These are phyloP conservation scores for Drosophila quinaria DNA, from an alignment of 2,888 invertebrate species.

Conservation along the genomic window DNA sequence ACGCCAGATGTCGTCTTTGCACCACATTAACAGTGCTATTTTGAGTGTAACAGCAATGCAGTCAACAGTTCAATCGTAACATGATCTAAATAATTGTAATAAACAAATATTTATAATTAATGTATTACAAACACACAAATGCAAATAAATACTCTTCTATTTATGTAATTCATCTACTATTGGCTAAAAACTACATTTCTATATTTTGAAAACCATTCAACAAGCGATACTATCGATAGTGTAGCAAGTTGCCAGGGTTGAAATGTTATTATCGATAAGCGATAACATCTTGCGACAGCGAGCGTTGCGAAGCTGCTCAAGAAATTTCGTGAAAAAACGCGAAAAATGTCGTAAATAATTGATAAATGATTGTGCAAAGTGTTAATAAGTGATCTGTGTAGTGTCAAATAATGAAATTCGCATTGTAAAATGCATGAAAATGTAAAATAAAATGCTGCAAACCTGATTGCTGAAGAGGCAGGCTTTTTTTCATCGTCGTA, in stretches of 20 bases:
- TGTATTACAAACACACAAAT: neutral
- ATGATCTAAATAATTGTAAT: neutral
- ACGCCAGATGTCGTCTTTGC: constrained; percentile 18
- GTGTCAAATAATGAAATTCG: constrained; percentile 31
- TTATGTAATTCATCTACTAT: too few relatives aligned
- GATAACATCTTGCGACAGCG: constrained; percentile 10
- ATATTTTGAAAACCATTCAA: neutral
- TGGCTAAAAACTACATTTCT: too few relatives aligned
- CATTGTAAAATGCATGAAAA: constrained; percentile 48
- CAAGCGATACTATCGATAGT: constrained; percentile 19
- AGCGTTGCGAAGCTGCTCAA: constrained; percentile 56
- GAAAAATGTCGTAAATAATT: constrained; percentile 67
- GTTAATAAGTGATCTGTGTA: constrained; percentile 30
- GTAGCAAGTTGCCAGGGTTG: constrained; percentile 1
- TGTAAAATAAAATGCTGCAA: constrained; percentile 66
- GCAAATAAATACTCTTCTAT: too few relatives aligned
- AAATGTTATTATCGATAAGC: constrained; percentile 29
- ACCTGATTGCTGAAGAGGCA: constrained; percentile 79
- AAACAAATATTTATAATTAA: neutral
- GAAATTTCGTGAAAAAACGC: constrained; percentile 58
- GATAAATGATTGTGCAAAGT: constrained; percentile 63
- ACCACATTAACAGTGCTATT: constrained; percentile 3
- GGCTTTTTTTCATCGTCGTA: constrained; percentile 75
- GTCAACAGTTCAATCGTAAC: neutral
- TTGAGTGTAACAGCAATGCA: constrained; percentile 1